Evolutionary conservation across 2,113 vertebrate genomes (phyloP), one percentile per base, ranked within the genome.

Genomic region (Tretioscincus oriximinensis): DNA sequence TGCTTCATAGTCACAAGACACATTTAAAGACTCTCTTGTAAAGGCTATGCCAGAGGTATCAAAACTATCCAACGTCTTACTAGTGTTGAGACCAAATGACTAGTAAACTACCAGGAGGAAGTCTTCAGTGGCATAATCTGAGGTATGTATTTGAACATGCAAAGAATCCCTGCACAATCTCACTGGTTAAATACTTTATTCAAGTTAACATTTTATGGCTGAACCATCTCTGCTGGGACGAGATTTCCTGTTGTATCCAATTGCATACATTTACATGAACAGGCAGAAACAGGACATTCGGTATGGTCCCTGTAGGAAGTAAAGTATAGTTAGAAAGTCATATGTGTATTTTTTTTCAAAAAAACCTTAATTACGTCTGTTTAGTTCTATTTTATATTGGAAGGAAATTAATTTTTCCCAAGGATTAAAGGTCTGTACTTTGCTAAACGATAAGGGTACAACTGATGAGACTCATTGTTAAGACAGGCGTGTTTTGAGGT

Each of bases 261-360:
- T 93, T 99, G 98, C 98, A 99, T 99, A 92, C 98, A 99, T 93
- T 97, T 99, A 92, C 98, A 99, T 0, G 97, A 97, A 83, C 98
- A 99, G 1, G 97, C 98, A 3, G 98, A 99, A 84, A 99, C 98
- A 0, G 98, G 98, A 83, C 98, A 99, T 88, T 99, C 98, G 0
- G 96, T 96, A 78, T 99, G 98, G 92, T 99, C 98, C 92, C 98
- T 99, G 87, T 51, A 85, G 68, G 68, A n/a, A 51, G 71, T 81
- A 79, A 8, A 45, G 1, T 28, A 41, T 31, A 21, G 51, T 79
- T 69, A 68, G 47, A 65, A 12, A 24, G n/a, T 4, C 26, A 14
- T 29, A 31, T 47, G 9, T 12, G 5, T 73, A 24, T 21, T 58
- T 26, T 47, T 79, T 49, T 60, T 8, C 20, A 73, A 47, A 68